Percentiles rank a stretch among this genome's conserved stretches.
phyloP scores from a whole-genome alignment of 2,797 vertebrate species.

The Cebuella pygmaea region DNA sequence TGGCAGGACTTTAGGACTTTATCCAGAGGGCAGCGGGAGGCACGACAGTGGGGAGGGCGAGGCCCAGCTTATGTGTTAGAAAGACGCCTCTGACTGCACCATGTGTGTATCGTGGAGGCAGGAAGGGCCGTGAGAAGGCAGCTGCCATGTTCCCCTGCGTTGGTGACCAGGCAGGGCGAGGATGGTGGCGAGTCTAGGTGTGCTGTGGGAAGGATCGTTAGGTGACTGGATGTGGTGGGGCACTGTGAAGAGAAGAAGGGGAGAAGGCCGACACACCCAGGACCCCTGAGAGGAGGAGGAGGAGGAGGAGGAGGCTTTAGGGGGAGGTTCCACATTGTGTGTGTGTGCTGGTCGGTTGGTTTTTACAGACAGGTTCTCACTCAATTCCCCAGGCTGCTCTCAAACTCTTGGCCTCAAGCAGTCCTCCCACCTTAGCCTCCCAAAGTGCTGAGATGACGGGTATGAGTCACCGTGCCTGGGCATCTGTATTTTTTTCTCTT shows the following conservation, averaged over 20 bases:
- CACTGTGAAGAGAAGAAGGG: background rate
- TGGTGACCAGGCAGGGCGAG: no score
- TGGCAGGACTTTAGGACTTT: background rate
- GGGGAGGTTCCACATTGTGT: background rate
- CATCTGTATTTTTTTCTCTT: no score
- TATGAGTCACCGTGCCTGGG: no score
- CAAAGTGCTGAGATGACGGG: no score
- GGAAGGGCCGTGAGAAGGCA: background rate
- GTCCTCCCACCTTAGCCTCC: no score
- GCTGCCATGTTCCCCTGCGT: accelerated
- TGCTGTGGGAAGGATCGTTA: no score
- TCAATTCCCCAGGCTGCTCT: no score
- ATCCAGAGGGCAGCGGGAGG: background rate
- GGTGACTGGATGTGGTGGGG: accelerated
- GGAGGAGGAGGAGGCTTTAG: background rate
- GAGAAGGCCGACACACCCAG: accelerated
- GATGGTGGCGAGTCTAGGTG: no score
- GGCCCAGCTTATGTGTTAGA: no score
- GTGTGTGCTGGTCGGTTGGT: no score
- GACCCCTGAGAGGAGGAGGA: background rate
- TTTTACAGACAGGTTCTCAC: no score
- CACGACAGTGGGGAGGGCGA: background rate
- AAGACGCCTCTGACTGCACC: background rate
- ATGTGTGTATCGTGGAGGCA: background rate
- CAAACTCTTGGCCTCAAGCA: no score